Base-by-base conservation (phyloP, 2,113 vertebrate species). In the Vidua chalybeata region DNA sequence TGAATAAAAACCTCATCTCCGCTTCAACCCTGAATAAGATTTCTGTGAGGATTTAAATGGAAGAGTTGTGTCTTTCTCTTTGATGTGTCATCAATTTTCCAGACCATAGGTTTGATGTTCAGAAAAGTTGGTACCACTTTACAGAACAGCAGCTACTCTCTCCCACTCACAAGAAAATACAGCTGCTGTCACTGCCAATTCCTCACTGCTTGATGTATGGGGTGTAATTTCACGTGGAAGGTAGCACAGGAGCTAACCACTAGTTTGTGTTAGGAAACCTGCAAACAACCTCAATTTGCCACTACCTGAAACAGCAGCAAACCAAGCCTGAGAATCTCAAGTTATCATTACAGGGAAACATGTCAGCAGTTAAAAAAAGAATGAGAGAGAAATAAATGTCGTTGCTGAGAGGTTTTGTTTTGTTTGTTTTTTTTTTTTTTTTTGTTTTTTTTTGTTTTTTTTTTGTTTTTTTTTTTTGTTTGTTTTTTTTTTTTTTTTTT, bases 261-360 rank as follows among this genome's bases (percentile, higher is more conserved):
- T 51, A 84, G 39, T 84, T 87, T 89, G 3, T 45, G 52, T 51
- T 49, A 56, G 35, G 71, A 92, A 95, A 90, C 28, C 46, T 22
- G 19, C 59, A 83, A 94, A 74, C 35, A 81, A 11, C 43, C 64
- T 80, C 51, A 93, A 73, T 94, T 90, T 93, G 75, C 49, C 39
- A 13, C 75, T 41, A 19, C 37, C 78, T 86, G 56, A 96, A 93
- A 94, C 39, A n/a, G 59, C 87, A 74, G 92, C 80, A 75, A 89
- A 67, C 45, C 43, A 51, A 64, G 23, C 71, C 48, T 93, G 89
- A 94, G 28, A 51, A 76, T 51, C 74, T 86, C n/a, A 48, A 62
- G 64, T 51, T 84, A 93, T 93, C 58, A 95, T 96, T 95, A 93
- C 26, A 17, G 26, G 39, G 54, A 90, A 84, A 76, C 17, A 17